Percentiles rank a stretch among this genome's conserved stretches.
Conservation (phyloP, 2,888 invertebrate species). For the Tridacna crocea region DNA sequence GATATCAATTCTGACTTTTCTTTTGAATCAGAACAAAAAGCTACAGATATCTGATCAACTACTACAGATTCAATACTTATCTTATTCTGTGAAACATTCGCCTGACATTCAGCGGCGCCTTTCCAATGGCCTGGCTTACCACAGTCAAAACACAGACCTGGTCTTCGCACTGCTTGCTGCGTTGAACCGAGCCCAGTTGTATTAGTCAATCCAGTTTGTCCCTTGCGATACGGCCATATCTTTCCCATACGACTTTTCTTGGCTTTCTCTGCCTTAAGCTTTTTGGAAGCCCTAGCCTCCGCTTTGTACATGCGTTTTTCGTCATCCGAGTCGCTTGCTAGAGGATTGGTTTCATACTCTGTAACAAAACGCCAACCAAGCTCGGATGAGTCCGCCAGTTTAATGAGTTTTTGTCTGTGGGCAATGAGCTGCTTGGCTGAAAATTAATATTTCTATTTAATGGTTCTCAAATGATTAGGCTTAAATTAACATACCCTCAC, state of each 20-base stretch:
- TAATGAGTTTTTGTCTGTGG: too few relatives aligned
- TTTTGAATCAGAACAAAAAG: background rate
- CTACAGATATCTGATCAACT: background rate
- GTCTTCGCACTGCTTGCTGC: conserved; percentile 7
- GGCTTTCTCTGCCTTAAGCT: conserved; percentile 26
- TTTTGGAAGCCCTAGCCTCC: conserved; percentile 23
- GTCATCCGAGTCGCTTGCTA: conserved; percentile 28
- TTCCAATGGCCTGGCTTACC: conserved; percentile 46
- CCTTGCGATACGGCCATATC: conserved; percentile 10
- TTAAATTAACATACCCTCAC: too few relatives aligned
- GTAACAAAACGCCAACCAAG: too few relatives aligned
- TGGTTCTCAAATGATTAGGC: too few relatives aligned
- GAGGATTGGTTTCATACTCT: conserved; percentile 32
- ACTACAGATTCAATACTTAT: conserved; percentile 16
- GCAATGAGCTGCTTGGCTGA: too few relatives aligned
- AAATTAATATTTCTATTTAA: too few relatives aligned
- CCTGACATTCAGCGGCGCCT: conserved; percentile 33
- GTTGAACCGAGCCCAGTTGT: background rate
- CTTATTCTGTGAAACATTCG: conserved; percentile 32
- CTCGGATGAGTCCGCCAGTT: too few relatives aligned
- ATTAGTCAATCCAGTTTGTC: background rate
- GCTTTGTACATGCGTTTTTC: conserved; percentile 36
- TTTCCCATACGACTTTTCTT: background rate
- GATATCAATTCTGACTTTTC: conserved; percentile 39
- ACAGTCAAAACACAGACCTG: conserved; percentile 42